phyloP scores from a whole-genome alignment of 2,888 invertebrate genomes.

The Bruchidius siliquastri region DNA sequence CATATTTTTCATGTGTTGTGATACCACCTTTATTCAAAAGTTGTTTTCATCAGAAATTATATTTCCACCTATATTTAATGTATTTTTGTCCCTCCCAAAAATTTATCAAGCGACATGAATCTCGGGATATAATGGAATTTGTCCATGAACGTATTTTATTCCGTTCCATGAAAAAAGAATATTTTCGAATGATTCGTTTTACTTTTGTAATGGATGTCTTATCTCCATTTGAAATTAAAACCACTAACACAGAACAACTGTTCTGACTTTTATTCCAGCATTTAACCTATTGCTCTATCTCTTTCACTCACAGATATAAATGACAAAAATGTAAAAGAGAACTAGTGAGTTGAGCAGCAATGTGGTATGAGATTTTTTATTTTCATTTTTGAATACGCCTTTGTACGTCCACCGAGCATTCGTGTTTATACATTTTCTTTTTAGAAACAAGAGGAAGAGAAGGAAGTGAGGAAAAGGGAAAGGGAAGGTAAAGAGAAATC shows the following conservation, averaged over 20 bases:
- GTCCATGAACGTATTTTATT: not conserved
- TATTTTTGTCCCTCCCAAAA: no score
- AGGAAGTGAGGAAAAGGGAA: slow-evolving; percentile 62
- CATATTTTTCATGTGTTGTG: no score
- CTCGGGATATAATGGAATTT: not conserved
- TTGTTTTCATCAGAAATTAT: no score
- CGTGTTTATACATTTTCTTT: slow-evolving; percentile 37
- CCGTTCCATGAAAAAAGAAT: slow-evolving; percentile 10
- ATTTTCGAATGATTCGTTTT: slow-evolving; percentile 20
- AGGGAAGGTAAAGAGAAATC: slow-evolving; percentile 48
- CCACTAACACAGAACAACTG: slow-evolving; percentile 8
- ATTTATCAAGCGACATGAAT: no score
- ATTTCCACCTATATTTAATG: no score
- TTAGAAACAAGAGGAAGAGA: slow-evolving; percentile 73
- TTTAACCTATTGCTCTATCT: not conserved
- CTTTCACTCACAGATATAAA: not conserved
- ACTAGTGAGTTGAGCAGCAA: not conserved
- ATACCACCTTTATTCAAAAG: no score
- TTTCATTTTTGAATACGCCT: slow-evolving; percentile 1
- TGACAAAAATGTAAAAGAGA: slow-evolving; percentile 1
- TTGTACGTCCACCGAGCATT: not conserved
- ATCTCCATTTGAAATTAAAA: slow-evolving; percentile 9
- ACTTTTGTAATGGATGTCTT: slow-evolving; percentile 7
- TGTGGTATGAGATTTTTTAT: slow-evolving; percentile 30
- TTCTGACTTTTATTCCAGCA: slow-evolving; percentile 1